Evolutionary conservation across 2,888 invertebrate genomes (phyloP).

Genomic region (Clanis bilineata): DNA sequence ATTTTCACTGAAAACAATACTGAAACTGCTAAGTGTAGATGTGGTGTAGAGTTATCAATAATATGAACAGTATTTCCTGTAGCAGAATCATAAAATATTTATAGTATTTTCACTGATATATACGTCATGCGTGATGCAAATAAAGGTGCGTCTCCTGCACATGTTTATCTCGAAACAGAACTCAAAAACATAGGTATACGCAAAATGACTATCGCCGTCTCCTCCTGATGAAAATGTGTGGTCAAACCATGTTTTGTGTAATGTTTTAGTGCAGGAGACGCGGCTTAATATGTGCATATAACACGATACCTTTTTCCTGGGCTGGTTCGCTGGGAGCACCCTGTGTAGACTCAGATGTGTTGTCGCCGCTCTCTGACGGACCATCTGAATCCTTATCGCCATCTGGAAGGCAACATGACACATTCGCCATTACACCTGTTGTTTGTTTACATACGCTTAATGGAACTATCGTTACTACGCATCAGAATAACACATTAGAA

Average conservation of each 20-base stretch:
- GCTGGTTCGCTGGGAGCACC: slow-evolving; percentile 71
- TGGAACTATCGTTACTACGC: slow-evolving; percentile 20
- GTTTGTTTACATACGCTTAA: slow-evolving; percentile 41
- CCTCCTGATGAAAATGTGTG: no score
- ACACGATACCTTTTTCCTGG: slow-evolving; percentile 72
- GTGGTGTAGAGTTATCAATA: background rate
- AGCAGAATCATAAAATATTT: background rate
- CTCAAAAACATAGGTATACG: no score
- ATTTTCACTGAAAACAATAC: background rate
- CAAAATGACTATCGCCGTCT: no score
- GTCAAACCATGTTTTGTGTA: no score
- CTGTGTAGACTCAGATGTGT: slow-evolving; percentile 75
- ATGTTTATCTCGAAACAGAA: no score
- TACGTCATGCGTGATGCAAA: no score
- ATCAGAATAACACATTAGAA: slow-evolving; percentile 22
- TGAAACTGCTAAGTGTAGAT: background rate
- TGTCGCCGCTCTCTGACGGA: slow-evolving; percentile 79
- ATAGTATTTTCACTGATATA: background rate
- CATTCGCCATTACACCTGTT: slow-evolving; percentile 39
- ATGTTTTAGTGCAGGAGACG: no score
- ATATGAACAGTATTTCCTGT: background rate
- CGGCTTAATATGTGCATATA: background rate
- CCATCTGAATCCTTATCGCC: slow-evolving; percentile 80
- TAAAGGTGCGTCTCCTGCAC: no score
- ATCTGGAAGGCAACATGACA: slow-evolving; percentile 59